A percentile compares a stretch with the other conserved stretches of the same genome.
These are phyloP conservation scores for Molanna angustata DNA, from an alignment of 2,888 invertebrate species.

Conservation along the genomic window DNA sequence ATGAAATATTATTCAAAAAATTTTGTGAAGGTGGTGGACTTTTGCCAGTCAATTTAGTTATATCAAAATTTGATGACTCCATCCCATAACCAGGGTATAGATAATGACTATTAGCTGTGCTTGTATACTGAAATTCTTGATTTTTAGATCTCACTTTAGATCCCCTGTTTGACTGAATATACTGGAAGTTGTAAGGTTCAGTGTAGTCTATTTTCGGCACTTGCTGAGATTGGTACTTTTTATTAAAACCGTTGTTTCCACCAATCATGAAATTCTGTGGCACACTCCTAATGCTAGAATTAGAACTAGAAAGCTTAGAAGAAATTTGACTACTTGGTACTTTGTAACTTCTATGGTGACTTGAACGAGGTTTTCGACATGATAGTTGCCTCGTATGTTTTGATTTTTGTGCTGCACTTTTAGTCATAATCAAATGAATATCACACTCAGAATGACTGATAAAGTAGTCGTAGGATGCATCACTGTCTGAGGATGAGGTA, in stretches of 20 bases:
- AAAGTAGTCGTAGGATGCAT: conserved; percentile 43
- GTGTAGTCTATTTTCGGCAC: neutral
- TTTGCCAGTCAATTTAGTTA: conserved; percentile 46
- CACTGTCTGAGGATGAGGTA: conserved; percentile 53
- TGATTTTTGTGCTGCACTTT: conserved; percentile 16
- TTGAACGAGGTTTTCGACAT: conserved; percentile 9
- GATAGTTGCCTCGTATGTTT: conserved; percentile 22
- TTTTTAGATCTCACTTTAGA: neutral
- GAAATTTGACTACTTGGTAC: conserved; percentile 12
- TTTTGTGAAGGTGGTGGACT: conserved; percentile 38
- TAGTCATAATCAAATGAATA: conserved; percentile 43
- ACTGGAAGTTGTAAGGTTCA: conserved; percentile 10
- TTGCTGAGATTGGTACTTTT: neutral
- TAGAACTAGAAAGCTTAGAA: conserved; percentile 46
- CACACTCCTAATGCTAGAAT: conserved; percentile 48
- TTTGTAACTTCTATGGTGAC: conserved; percentile 6
- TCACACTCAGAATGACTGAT: conserved; percentile 57
- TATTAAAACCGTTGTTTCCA: conserved; percentile 5
- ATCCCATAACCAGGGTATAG: conserved; percentile 23
- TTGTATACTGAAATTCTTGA: neutral
- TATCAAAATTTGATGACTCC: conserved; percentile 41
- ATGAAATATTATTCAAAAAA: conserved; percentile 17
- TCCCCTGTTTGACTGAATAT: neutral
- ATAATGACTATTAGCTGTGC: conserved; percentile 8
- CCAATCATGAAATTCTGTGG: conserved; percentile 38